Base-by-base conservation (phyloP, 2,888 invertebrate genomes). In the Seladonia tumulorum region DNA sequence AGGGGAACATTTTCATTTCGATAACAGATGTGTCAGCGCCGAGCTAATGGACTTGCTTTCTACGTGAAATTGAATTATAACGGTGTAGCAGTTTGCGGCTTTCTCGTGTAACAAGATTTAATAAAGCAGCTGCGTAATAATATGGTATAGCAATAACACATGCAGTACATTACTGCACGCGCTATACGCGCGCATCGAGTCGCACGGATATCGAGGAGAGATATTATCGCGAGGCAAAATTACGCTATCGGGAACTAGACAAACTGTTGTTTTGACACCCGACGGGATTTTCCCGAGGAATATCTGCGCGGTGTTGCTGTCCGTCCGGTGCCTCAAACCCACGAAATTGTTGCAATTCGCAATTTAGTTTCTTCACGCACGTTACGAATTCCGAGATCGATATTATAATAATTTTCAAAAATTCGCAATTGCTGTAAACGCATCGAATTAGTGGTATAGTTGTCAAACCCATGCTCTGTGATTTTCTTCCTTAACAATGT, bases 1-100 rank as follows among this genome's bases (percentile, higher is more conserved):
- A 39, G 84, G 63, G 73, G 83, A 85, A 85, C 88, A 73, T 84
- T 90, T 89, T 89, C 89, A 86, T 89, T 90, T 83, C 85, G 85
- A 81, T 78, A 85, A 76, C 85, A 77, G 78, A 86, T 83, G 86
- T n/a, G 81, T 83, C 85, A 73, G 66, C 74, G 53, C 76, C 79
- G 81, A 72, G 86, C 87, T 89, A 90, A 90, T 90, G 90, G 90
- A 90, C 89, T 87, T 87, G 90, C 89, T 90, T 90, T 90, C 82
- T 87, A 88, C 85, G 60, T 84, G 90, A 90, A 90, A 90, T 89
- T 89, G 89, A 90, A 90, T 90, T 88, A 89, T 90, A 86, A 89
- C 88, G 88, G 73, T 83, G 88, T 87, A 88, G 86, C 86, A 90
- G 88, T 89, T 90, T 90, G 89, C 87, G 90, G 90, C 90, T 84